Conservation (phyloP, 2,113 vertebrate genomes). For the Carassius carassius region DNA sequence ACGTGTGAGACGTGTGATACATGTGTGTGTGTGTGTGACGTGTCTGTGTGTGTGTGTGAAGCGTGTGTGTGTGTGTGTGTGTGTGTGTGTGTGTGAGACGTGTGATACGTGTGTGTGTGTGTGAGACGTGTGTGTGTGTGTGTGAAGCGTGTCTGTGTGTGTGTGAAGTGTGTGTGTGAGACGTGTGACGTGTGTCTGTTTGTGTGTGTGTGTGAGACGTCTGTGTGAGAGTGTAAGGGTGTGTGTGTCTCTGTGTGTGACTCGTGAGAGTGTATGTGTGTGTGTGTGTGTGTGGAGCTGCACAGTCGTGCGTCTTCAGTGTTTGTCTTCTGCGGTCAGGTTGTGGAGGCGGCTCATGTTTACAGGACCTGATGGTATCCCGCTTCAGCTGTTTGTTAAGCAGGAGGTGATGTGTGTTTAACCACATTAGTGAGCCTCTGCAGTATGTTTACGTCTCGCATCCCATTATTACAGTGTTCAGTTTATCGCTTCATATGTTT, state of each 20-base stretch:
- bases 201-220: too few relatives aligned
- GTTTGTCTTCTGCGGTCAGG: neutral
- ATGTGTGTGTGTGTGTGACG: neutral
- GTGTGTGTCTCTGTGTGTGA: neutral
- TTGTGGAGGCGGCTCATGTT: slow-evolving; percentile 17
- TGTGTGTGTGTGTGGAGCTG: too few relatives aligned
- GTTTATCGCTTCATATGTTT: neutral
- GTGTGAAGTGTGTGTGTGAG: neutral
- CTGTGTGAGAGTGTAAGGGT: too few relatives aligned
- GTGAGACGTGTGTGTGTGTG: too few relatives aligned
- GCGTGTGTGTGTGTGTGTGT: neutral
- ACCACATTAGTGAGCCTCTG: neutral
- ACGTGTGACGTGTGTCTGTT: too few relatives aligned
- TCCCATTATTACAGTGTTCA: neutral
- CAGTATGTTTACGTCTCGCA: neutral
- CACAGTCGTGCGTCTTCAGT: neutral
- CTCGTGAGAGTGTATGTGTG: too few relatives aligned
- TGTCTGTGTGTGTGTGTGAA: neutral
- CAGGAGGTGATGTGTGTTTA: slow-evolving; percentile 30
- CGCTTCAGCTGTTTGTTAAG: slow-evolving; percentile 43
- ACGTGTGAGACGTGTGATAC: too few relatives aligned
- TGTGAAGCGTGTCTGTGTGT: neutral
- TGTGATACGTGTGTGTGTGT: too few relatives aligned
- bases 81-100: neutral
- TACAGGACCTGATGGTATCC: slow-evolving; percentile 38